Conservation (phyloP, 2,113 vertebrate genomes). For the Etia nguti region DNA sequence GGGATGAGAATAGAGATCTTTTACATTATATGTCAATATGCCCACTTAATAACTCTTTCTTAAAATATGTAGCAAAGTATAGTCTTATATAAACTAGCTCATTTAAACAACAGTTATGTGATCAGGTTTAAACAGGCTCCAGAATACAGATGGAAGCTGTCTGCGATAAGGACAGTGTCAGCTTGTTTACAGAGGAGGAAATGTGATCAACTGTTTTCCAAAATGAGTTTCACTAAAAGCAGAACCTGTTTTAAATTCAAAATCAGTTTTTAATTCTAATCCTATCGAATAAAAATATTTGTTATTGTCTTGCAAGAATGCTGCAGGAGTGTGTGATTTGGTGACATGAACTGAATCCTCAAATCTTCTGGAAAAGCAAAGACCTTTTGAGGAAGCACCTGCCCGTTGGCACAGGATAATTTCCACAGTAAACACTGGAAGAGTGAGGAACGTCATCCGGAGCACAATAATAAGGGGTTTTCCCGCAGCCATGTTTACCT, state of each 20-base stretch:
- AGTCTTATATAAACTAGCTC: not conserved
- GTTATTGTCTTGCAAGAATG: not conserved
- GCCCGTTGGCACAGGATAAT: conserved; percentile 60
- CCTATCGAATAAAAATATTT: not conserved
- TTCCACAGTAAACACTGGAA: conserved; percentile 72
- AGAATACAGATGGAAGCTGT: not conserved
- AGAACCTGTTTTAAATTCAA: not conserved
- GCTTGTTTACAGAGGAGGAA: not conserved
- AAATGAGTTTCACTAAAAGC: not conserved
- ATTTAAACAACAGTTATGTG: not conserved
- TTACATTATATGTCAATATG: not conserved
- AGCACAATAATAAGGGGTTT: conserved; percentile 74
- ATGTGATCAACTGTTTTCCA: not conserved
- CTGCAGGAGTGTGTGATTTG: not conserved
- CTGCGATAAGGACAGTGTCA: not conserved
- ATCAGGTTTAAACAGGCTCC: not conserved
- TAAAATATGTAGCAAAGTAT: not conserved
- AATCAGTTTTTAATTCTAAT: not conserved
- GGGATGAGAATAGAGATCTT: not conserved
- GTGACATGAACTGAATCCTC: conserved; percentile 7
- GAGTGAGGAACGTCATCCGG: conserved; percentile 68
- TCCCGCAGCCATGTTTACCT: conserved; percentile 70
- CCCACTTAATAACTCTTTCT: not conserved
- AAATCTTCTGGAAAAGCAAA: conserved; percentile 56
- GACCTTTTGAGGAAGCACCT: conserved; percentile 76